phyloP scores from a whole-genome alignment of 2,113 vertebrate genomes.

The Halichoerus grypus region DNA sequence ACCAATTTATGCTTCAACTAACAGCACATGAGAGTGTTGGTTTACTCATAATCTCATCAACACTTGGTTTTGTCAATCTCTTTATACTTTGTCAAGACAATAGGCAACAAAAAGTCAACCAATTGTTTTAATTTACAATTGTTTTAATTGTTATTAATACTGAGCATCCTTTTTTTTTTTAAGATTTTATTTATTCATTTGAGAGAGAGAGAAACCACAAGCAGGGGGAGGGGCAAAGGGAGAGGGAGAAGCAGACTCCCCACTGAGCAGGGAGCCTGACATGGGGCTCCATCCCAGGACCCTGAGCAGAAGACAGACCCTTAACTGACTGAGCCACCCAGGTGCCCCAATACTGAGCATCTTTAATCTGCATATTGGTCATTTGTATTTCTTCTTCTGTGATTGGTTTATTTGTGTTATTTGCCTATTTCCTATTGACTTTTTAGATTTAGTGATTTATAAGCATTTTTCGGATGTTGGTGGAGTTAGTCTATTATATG shows the following conservation, averaged over 20 bases:
- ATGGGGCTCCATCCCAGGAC: neutral
- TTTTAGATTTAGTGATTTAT: neutral
- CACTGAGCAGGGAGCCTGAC: neutral
- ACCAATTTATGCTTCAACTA: neutral
- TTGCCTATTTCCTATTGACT: constrained; percentile 17
- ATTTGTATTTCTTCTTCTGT: constrained; percentile 42
- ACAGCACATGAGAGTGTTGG: constrained; percentile 35
- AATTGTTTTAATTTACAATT: neutral
- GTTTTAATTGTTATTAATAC: constrained; percentile 21
- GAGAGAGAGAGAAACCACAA: neutral
- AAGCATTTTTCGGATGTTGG: constrained; percentile 46
- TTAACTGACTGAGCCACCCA: neutral
- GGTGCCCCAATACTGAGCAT: neutral
- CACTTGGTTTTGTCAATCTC: neutral
- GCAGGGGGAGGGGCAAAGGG: neutral
- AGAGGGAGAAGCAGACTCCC: neutral
- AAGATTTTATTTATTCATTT: neutral
- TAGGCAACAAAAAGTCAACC: constrained; percentile 43
- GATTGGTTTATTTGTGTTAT: constrained; percentile 31
- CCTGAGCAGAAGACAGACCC: neutral
- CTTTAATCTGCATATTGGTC: neutral
- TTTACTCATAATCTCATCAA: constrained; percentile 15
- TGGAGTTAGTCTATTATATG: neutral
- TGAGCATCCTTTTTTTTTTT: neutral
- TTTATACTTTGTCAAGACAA: neutral